Percentiles rank a stretch among this genome's conserved stretches.
Conservation (phyloP, 2,888 invertebrate genomes). For the Mythimna loreyi region DNA sequence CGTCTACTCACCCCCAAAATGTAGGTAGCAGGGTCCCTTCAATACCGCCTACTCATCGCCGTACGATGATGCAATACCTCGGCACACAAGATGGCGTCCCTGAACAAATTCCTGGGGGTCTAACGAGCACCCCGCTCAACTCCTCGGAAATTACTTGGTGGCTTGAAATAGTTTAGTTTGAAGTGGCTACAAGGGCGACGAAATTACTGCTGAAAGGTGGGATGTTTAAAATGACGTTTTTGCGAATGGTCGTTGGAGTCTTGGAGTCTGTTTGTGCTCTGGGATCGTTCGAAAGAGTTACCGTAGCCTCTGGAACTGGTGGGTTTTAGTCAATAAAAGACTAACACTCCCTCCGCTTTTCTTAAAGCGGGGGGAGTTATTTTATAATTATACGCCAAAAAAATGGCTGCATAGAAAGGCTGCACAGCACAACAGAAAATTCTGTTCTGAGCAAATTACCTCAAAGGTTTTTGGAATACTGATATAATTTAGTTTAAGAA, state of each 20-base stretch:
- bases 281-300: too few species aligned
- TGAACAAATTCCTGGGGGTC: conserved; percentile 44
- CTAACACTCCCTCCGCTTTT: too few species aligned
- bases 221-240: background rate
- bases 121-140: conserved; percentile 44
- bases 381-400: too few species aligned
- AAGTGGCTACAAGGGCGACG: conserved; percentile 22
- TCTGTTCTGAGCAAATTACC: too few species aligned
- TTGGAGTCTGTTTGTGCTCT: too few species aligned
- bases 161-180: conserved; percentile 39
- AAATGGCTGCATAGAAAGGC: too few species aligned
- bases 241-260: background rate
- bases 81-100: conserved; percentile 55
- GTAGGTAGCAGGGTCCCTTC: conserved; percentile 52
- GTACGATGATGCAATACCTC: conserved; percentile 64
- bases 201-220: background rate
- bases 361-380: too few species aligned
- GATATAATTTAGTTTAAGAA: too few species aligned
- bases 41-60: conserved; percentile 63
- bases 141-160: conserved; percentile 46
- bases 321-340: too few species aligned
- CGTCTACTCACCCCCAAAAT: conserved; percentile 30
- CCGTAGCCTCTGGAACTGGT: too few species aligned
- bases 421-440: too few species aligned
- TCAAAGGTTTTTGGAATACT: too few species aligned